Evolutionary conservation across 1,140 invertebrate species (phyloP).

Genomic region (Diorhabda elongata): DNA sequence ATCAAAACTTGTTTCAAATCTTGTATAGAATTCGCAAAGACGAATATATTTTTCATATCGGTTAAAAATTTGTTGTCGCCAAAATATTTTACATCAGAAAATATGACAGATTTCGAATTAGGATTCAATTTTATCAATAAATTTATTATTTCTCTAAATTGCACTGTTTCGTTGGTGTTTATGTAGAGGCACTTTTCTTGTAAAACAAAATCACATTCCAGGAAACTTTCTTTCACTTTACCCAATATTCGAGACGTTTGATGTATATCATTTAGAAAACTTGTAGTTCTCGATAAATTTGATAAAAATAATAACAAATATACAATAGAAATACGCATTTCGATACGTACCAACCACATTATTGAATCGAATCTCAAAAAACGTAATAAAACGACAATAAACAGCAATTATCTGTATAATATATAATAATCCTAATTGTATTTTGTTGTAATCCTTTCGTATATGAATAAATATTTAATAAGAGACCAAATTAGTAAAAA

Average conservation of each 20-base stretch:
- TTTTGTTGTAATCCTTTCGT: too few relatives aligned
- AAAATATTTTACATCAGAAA: neutral
- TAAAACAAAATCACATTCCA: neutral
- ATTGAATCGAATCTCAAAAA: too few relatives aligned
- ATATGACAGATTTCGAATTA: neutral
- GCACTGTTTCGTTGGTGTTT: neutral
- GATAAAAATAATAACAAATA: too few relatives aligned
- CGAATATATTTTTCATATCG: constrained; percentile 6
- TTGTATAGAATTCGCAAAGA: constrained; percentile 8
- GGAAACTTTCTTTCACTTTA: neutral
- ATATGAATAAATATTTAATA: too few relatives aligned
- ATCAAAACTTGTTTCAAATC: neutral
- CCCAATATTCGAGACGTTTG: neutral
- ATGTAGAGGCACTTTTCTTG: neutral
- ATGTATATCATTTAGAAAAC: neutral
- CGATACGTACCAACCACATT: too few relatives aligned
- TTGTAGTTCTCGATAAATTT: neutral
- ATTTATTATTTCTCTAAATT: neutral
- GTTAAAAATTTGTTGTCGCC: neutral
- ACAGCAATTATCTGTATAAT: too few relatives aligned
- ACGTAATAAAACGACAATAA: too few relatives aligned
- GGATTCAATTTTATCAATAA: constrained; percentile 4
- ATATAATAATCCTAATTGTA: too few relatives aligned
- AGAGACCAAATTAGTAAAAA: too few relatives aligned
- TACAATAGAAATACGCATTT: too few relatives aligned